Evolutionary conservation across 1,140 invertebrate species (phyloP).

Genomic region (Cotesia glomerata): DNA sequence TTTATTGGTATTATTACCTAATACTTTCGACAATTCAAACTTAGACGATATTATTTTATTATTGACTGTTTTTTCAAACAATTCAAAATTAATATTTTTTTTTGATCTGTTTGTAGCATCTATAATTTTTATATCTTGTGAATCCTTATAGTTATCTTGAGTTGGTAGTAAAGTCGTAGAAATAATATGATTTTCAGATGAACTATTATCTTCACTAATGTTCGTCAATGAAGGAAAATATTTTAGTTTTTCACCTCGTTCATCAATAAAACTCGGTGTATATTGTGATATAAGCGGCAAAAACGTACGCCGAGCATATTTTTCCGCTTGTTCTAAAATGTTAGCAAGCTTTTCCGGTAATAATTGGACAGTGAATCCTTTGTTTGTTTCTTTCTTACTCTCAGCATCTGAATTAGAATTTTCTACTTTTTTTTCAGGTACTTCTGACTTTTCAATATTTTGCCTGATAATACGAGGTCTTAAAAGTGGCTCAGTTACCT

Average conservation of each 20-base stretch:
- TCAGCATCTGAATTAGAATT: background rate
- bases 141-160: background rate
- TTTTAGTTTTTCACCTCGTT: slow-evolving; percentile 50
- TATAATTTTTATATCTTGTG: background rate
- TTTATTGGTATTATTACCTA: slow-evolving; percentile 12
- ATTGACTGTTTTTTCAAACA: background rate
- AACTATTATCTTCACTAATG: slow-evolving; percentile 8
- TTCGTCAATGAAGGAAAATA: slow-evolving; percentile 57
- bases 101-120: background rate
- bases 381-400: slow-evolving; percentile 34
- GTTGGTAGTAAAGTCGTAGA: background rate
- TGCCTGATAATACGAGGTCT: slow-evolving; percentile 62
- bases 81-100: background rate
- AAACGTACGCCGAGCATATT: slow-evolving; percentile 77
- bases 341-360: slow-evolving; percentile 77
- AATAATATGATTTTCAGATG: background rate
- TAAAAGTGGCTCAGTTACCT: slow-evolving; percentile 76
- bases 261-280: slow-evolving; percentile 67
- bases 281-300: slow-evolving; percentile 77
- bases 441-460: background rate
- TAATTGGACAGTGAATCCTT: slow-evolving; percentile 76
- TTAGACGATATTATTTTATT: no score
- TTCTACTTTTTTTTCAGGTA: background rate
- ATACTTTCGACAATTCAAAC: no score
- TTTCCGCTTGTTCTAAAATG: slow-evolving; percentile 80